These are phyloP conservation scores for Linurgus olivaceus DNA, from an alignment of 2,797 vertebrate genomes.

Conservation along the genomic window DNA sequence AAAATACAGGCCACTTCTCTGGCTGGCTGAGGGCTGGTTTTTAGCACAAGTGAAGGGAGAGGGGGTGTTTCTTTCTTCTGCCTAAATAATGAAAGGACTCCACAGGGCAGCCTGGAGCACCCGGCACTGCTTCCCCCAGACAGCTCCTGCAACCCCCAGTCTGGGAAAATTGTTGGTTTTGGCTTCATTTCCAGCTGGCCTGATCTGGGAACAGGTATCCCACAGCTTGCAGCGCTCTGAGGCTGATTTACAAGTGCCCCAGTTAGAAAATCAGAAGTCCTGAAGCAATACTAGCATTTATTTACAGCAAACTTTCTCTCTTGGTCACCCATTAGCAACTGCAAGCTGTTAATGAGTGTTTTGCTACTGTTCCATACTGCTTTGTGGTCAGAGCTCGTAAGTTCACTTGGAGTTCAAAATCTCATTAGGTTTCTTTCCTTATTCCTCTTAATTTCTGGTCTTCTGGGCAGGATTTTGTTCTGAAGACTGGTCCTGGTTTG, in stretches of 20 bases:
- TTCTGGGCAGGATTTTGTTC: background rate
- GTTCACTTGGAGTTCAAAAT: background rate
- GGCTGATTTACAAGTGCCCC: slow-evolving; percentile 22
- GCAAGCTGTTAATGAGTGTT: background rate
- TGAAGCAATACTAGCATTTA: background rate
- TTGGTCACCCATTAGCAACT: background rate
- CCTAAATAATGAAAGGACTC: background rate
- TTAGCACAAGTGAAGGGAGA: background rate
- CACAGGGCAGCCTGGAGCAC: background rate
- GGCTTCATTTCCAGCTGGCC: slow-evolving; percentile 40
- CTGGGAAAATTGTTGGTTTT: slow-evolving; percentile 13
- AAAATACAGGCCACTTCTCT: background rate
- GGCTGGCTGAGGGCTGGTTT: background rate
- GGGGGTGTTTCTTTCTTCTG: background rate
- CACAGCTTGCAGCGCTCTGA: background rate
- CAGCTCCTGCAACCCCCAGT: background rate
- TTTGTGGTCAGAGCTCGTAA: background rate
- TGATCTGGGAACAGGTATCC: slow-evolving; percentile 29
- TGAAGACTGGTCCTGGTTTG: background rate
- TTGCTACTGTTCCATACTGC: background rate
- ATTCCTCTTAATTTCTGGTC: background rate
- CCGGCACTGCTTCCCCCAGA: background rate
- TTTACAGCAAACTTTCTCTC: background rate
- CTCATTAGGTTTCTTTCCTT: background rate
- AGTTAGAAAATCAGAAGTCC: slow-evolving; percentile 2